Evolutionary conservation across 2,888 invertebrate genomes (phyloP).

Genomic region (Plagodis dolabraria): DNA sequence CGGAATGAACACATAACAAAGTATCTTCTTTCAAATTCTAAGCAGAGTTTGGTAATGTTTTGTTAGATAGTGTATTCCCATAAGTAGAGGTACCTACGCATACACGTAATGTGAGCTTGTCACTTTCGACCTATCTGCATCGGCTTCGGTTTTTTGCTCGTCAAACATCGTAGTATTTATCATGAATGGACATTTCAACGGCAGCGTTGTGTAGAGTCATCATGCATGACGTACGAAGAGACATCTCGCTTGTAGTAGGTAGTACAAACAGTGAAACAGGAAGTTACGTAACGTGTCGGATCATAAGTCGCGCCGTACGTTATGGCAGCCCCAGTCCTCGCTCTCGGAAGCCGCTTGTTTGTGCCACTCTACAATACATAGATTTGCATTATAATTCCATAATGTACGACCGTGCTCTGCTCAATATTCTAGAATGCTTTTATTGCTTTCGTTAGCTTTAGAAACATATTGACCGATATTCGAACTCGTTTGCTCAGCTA

Average conservation of each 20-base stretch:
- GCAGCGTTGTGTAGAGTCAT: not conserved
- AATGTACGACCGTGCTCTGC: conserved; percentile 1
- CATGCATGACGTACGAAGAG: not conserved
- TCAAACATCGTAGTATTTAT: not conserved
- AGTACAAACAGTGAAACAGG: not conserved
- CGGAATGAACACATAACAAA: no score
- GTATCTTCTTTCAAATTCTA: not conserved
- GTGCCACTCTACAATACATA: not conserved
- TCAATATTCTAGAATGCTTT: conserved; percentile 6
- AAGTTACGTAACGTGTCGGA: conserved; percentile 2
- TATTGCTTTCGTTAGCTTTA: conserved; percentile 5
- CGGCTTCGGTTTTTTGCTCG: not conserved
- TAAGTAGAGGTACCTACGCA: not conserved
- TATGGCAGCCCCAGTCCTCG: not conserved
- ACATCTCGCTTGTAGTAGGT: not conserved
- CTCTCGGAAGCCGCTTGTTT: not conserved
- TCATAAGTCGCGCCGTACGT: not conserved
- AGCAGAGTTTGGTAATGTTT: not conserved
- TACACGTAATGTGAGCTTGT: not conserved
- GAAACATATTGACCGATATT: conserved; percentile 8
- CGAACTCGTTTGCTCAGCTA: not conserved
- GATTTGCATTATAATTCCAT: conserved; percentile 10
- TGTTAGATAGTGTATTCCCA: not conserved
- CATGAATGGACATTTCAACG: not conserved
- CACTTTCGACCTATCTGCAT: not conserved